Percentiles rank a stretch among this genome's conserved stretches.
phyloP scores from a whole-genome alignment of 2,113 vertebrate genomes.

The Xiphophorus maculatus region DNA sequence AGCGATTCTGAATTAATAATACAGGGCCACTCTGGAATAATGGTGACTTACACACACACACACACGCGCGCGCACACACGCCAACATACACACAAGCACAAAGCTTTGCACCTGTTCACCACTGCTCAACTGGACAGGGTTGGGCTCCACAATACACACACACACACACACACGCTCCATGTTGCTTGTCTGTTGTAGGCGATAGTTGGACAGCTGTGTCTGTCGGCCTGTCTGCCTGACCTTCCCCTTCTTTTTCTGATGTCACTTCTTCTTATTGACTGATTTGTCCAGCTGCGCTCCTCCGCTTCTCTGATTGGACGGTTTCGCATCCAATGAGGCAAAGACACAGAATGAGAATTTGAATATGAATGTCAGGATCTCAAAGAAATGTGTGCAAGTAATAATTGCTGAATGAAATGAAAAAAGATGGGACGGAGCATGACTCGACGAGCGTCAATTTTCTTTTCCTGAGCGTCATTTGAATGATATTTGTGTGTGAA shows the following conservation, averaged over 20 bases:
- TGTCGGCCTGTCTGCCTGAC: slow-evolving; percentile 35
- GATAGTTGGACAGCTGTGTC: slow-evolving; percentile 74
- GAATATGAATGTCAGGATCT: slow-evolving; percentile 55
- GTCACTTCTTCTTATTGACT: slow-evolving; percentile 53
- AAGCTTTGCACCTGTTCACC: slow-evolving; percentile 79
- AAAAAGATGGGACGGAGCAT: no score
- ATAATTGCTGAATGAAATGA: neutral
- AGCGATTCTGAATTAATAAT: slow-evolving; percentile 83
- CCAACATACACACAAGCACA: slow-evolving; percentile 33
- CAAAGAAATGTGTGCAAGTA: slow-evolving; percentile 9
- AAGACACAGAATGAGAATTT: slow-evolving; percentile 35
- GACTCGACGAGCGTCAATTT: neutral
- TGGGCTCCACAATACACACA: slow-evolving; percentile 37
- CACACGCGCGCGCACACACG: no score
- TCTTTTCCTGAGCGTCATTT: neutral
- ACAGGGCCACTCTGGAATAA: slow-evolving; percentile 78
- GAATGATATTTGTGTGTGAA: neutral
- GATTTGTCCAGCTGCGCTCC: slow-evolving; percentile 60
- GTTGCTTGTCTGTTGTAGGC: slow-evolving; percentile 55
- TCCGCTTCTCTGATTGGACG: slow-evolving; percentile 39
- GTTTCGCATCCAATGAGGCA: slow-evolving; percentile 37
- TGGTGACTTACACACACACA: slow-evolving; percentile 42
- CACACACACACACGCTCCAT: slow-evolving; percentile 35
- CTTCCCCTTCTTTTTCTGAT: slow-evolving; percentile 55
- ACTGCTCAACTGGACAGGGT: slow-evolving; percentile 69